Conservation (phyloP, 2,888 invertebrate genomes). For the Penaeus monodon region DNA sequence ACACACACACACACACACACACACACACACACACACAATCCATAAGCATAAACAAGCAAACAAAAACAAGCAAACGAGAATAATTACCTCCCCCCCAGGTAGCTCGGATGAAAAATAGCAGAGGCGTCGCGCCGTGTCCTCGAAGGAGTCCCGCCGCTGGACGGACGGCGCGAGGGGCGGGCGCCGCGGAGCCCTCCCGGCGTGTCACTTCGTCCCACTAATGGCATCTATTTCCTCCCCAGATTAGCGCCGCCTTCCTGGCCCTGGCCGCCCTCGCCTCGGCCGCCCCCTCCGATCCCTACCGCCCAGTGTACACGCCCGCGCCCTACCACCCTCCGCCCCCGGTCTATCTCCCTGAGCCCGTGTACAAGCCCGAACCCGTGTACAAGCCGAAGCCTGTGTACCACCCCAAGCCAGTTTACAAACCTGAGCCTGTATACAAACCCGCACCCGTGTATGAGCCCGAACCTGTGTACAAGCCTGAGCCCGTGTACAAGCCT, state of each 20-base stretch:
- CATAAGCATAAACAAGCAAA: no score
- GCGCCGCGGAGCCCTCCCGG: no score
- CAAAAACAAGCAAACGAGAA: no score
- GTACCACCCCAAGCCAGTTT: slow-evolving; percentile 22
- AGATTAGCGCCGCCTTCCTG: not conserved
- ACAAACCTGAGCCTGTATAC: slow-evolving; percentile 5
- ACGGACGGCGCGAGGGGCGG: no score
- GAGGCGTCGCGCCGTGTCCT: no score
- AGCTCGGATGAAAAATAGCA: no score
- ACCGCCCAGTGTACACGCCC: slow-evolving; percentile 18
- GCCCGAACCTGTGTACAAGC: slow-evolving; percentile 16
- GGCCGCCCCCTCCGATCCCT: not conserved
- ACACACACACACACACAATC: no score
- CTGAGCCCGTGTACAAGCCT: slow-evolving; percentile 28
- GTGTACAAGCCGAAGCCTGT: slow-evolving; percentile 23
- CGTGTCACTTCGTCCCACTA: no score
- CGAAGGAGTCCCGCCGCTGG: no score
- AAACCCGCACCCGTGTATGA: not conserved
- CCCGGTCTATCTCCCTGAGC: slow-evolving; percentile 8
- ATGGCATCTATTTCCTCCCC: not conserved
- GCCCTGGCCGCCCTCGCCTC: slow-evolving; percentile 1
- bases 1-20: no score
- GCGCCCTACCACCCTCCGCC: slow-evolving; percentile 24
- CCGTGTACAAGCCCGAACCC: slow-evolving; percentile 1
- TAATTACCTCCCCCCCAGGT: no score